Base-by-base conservation (phyloP, 2,797 vertebrate genomes). In the Aplochiton taeniatus region DNA sequence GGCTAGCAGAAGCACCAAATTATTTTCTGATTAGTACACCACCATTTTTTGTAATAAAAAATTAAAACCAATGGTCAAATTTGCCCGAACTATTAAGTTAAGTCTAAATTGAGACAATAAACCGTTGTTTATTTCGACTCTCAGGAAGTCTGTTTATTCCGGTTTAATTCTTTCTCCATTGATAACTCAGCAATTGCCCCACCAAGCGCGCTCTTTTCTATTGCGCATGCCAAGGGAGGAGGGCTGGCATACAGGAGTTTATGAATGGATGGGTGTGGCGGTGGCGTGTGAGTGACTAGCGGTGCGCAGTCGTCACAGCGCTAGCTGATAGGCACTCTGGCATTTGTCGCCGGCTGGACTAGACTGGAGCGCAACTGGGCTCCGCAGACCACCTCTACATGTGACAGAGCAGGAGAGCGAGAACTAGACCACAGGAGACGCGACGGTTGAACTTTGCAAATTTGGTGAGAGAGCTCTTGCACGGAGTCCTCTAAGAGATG, bases 191-290 rank as follows among this genome's bases (percentile, higher is more conserved):
- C 42, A 43, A 9, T 59, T 31, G 42, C 14, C 20, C 47, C n/a
- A 20, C 14, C 10, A 17, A 9, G 18, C 31, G n/a, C n/a, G n/a
- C n/a, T n/a, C n/a, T n/a, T n/a, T n/a, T n/a, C n/a, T n/a, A n/a
- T n/a, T n/a, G n/a, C n/a, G n/a, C n/a, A n/a, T n/a, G n/a, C n/a
- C n/a, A n/a, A n/a, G n/a, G n/a, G 44, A 44, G 50, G 64, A 50
- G 46, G 47, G n/a, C 53, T 20, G 67, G 56, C 62, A 31, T 31
- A 59, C 65, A 49, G 67, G 48, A 68, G 83, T 92, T 93, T 90
- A 92, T 93, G 90, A 93, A 93, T 93, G 90, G 84, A 87, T 87
- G 91, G 91, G 92, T 90, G 91, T 91, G 92, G 88, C 87, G 46
- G 71, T 14, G 77, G 31, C 51, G 77, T 47, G 64, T 67, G 75